phyloP scores from a whole-genome alignment of 2,888 invertebrate genomes.

The Tenthredo mesomela region DNA sequence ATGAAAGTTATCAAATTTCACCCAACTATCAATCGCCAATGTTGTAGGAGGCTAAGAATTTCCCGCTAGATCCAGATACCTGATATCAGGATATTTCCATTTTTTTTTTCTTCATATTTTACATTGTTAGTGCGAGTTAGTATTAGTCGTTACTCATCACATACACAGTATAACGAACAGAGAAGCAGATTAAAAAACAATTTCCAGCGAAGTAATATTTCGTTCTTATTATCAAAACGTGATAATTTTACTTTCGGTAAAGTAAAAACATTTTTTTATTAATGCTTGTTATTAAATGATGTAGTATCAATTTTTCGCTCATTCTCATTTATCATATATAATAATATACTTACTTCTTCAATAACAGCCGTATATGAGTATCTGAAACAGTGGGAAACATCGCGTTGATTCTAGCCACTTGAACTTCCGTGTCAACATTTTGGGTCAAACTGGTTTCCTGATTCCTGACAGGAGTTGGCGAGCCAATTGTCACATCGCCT shows the following conservation, averaged over 20 bases:
- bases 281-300: neutral
- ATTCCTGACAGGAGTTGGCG: constrained; percentile 73
- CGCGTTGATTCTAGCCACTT: constrained; percentile 89
- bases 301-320: neutral
- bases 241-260: neutral
- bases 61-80: neutral
- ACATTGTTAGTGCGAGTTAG: constrained; percentile 15
- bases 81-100: neutral
- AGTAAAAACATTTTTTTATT: neutral
- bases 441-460: constrained; percentile 83
- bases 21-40: neutral
- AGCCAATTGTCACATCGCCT: constrained; percentile 74
- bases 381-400: constrained; percentile 96
- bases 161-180: constrained; percentile 25
- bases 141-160: neutral
- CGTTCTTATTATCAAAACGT: neutral
- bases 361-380: constrained; percentile 90
- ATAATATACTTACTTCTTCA: constrained; percentile 91
- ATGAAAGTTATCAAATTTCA: neutral
- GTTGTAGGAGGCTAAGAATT: neutral
- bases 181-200: neutral
- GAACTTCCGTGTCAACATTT: constrained; percentile 84
- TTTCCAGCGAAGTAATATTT: neutral
- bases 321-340: neutral
- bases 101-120: neutral